Base-by-base conservation (phyloP, 1,140 invertebrate genomes). In the Chlorops oryzae region DNA sequence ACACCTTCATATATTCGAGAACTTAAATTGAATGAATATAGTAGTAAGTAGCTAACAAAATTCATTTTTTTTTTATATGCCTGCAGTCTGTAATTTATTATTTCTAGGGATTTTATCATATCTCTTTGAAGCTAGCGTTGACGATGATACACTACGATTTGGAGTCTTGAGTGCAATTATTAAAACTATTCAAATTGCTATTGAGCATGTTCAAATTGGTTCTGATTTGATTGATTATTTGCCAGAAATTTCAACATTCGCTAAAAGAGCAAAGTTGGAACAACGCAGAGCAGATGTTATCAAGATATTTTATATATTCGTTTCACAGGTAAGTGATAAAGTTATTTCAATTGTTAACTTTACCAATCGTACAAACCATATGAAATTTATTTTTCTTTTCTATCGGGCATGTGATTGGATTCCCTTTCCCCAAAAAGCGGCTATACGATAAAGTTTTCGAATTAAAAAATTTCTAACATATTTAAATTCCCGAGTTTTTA, bases 11-110 rank as follows among this genome's bases (percentile, higher is more conserved):
- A 50, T 24, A 34, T 54, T 27, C 34, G 47, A 0, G 52, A 49
- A 22, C 5, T 54, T 5, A 49, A 54, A 40, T 23, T 49, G 5
- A 43, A 49, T 41, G 52, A 54, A 35, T 54, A 44, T 35, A 50
- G 35, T 23, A 44, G 52, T 54, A 54, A 39, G 51, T 52, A 22
- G n/a, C n/a, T n/a, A n/a, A n/a, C n/a, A n/a, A n/a, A n/a, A n/a
- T n/a, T n/a, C n/a, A n/a, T n/a, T n/a, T n/a, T n/a, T n/a, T n/a
- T n/a, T n/a, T n/a, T n/a, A 15, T 9, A 4, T 4, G n/a, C 10
- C 34, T 35, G 3, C n/a, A 3, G 18, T 35, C 18, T 35, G 34
- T 5, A 17, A 15, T 38, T 41, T 23, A n/a, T 2, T 47, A 39
- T 22, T 40, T 40, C 4, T 17, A 54, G 52, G 25, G 12, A 54